phyloP scores from a whole-genome alignment of 2,113 vertebrate species.

The Stomatorhinus ivindoensis region DNA sequence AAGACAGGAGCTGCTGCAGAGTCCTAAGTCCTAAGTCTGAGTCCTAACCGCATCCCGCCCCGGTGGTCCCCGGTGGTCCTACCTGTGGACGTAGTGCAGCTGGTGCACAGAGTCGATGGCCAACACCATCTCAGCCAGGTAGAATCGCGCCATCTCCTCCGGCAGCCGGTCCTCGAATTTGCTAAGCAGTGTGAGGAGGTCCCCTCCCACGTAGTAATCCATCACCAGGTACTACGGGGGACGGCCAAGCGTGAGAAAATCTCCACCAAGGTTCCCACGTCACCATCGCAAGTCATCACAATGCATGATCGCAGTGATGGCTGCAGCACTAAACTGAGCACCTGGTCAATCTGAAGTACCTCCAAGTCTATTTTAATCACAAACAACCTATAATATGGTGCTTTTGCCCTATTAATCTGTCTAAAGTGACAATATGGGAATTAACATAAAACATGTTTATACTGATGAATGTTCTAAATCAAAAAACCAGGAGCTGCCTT shows the following conservation, averaged over 20 bases:
- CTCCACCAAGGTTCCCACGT: neutral
- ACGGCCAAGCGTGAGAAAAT: neutral
- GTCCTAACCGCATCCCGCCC: neutral
- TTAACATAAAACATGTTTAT: neutral
- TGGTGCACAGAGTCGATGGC: constrained; percentile 97
- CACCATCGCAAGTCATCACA: neutral
- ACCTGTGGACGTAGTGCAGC: constrained; percentile 98
- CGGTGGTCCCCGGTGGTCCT: neutral
- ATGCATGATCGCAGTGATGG: neutral
- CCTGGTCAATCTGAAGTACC: neutral
- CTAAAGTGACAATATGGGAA: neutral
- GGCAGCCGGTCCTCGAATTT: constrained; percentile 96
- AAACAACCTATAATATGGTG: neutral
- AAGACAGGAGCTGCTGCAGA: neutral
- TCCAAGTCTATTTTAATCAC: neutral
- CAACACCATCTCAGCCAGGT: constrained; percentile 97
- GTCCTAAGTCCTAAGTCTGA: neutral
- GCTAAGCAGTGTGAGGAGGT: constrained; percentile 93
- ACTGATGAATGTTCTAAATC: neutral
- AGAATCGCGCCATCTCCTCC: constrained; percentile 97
- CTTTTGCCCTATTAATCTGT: neutral
- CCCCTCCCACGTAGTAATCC: constrained; percentile 98
- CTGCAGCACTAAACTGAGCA: neutral
- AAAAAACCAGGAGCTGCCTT: neutral
- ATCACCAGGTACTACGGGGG: constrained; percentile 86